Conservation (phyloP, 2,113 vertebrate species). For the Syrmaticus mikado region DNA sequence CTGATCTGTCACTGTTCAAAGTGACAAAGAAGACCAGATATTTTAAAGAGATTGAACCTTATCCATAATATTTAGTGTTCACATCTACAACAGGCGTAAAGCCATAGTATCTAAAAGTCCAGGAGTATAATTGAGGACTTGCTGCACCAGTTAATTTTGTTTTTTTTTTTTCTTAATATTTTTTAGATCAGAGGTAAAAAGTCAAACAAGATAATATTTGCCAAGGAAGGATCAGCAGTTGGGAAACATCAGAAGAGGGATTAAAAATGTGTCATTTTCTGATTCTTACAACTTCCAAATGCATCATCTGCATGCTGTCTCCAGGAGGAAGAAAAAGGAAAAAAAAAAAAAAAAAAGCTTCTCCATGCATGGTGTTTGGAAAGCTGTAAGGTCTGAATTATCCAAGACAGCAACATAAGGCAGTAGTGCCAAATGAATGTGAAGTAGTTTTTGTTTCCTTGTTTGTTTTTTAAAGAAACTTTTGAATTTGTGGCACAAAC, state of each 20-base stretch:
- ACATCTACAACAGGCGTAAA: neutral
- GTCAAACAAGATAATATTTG: neutral
- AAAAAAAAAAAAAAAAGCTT: too few relatives aligned
- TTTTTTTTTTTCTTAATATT: too few relatives aligned
- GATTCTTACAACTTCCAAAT: neutral
- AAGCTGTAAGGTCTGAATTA: slow-evolving; percentile 4
- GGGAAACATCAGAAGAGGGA: neutral
- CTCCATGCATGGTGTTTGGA: too few relatives aligned
- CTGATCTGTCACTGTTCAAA: neutral
- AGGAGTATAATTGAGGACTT: neutral
- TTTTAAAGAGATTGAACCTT: neutral
- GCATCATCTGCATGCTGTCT: neutral
- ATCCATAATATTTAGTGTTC: neutral
- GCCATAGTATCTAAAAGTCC: neutral
- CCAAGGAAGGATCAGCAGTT: neutral
- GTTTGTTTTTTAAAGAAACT: neutral
- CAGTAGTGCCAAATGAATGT: neutral
- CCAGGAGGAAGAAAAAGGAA: neutral
- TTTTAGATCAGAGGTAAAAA: neutral
- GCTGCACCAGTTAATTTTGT: neutral
- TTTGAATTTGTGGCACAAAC: neutral
- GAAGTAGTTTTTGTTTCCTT: neutral
- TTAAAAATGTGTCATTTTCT: slow-evolving; percentile 2
- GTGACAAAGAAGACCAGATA: neutral
- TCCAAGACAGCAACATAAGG: neutral